These are phyloP conservation scores for Homarus americanus DNA, from an alignment of 1,140 invertebrate genomes.

Conservation along the genomic window DNA sequence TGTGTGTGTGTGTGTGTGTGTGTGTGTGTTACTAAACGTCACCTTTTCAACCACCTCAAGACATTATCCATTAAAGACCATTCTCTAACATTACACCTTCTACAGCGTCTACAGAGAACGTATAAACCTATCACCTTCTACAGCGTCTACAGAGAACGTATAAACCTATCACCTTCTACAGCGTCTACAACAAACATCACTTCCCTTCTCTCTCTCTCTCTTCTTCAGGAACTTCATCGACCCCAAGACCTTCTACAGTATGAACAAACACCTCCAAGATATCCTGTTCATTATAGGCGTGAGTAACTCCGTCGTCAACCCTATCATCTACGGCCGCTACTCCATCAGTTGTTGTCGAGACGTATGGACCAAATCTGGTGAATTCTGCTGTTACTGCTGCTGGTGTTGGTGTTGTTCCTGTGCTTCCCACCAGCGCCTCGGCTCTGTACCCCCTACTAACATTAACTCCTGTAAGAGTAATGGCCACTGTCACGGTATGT, in stretches of 20 bases:
- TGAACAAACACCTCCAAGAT: conserved; percentile 90
- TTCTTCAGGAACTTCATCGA: conserved; percentile 88
- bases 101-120: too few relatives aligned
- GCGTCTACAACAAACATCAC: background rate
- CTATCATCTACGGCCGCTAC: conserved; percentile 85
- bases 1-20: conserved; percentile 15
- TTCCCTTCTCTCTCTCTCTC: background rate
- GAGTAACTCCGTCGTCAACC: conserved; percentile 95
- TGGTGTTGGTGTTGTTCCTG: conserved; percentile 14
- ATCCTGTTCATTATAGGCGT: conserved; percentile 95
- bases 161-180: too few relatives aligned
- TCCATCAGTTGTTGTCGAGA: conserved; percentile 69
- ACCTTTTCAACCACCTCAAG: too few relatives aligned
- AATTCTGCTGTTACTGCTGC: conserved; percentile 49
- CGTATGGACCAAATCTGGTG: conserved; percentile 31
- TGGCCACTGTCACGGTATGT: conserved; percentile 55
- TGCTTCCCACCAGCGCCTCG: background rate
- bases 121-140: too few relatives aligned
- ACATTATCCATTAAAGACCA: too few relatives aligned
- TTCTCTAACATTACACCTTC: too few relatives aligned
- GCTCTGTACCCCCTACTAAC: background rate
- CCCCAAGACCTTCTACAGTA: conserved; percentile 83
- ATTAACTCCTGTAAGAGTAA: conserved; percentile 53
- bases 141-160: too few relatives aligned
- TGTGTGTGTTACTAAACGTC: background rate